Evolutionary conservation across 2,888 invertebrate species (phyloP).

Genomic region (Sarcophaga carnaria): DNA sequence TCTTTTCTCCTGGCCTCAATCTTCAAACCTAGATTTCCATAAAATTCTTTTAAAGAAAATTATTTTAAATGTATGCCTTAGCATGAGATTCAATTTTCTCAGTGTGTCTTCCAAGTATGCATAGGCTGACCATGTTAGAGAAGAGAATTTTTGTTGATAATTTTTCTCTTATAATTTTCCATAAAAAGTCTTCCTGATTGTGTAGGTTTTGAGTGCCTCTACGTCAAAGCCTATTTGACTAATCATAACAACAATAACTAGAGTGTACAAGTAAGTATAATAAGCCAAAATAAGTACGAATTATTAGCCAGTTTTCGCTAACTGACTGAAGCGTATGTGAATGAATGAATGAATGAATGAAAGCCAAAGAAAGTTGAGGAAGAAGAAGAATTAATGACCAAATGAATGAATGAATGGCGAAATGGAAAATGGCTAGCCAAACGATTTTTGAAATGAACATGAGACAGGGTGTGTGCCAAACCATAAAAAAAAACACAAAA

Average conservation of each 20-base stretch:
- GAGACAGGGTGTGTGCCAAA: conserved; percentile 78
- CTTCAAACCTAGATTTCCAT: too few species aligned
- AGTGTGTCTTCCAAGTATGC: background rate
- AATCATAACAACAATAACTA: conserved; percentile 30
- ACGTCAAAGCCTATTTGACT: conserved; percentile 27
- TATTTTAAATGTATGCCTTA: too few species aligned
- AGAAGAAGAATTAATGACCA: background rate
- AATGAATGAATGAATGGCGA: background rate
- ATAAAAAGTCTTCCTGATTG: conserved; percentile 30
- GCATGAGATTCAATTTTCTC: background rate
- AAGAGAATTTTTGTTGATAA: background rate
- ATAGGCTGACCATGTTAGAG: too few species aligned
- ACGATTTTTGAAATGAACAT: conserved; percentile 34
- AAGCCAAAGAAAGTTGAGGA: background rate
- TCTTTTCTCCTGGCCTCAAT: too few species aligned
- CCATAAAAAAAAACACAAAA: conserved; percentile 75
- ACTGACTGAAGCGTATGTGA: background rate
- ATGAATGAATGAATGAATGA: conserved; percentile 29
- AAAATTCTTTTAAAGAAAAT: too few species aligned
- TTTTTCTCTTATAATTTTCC: conserved; percentile 16
- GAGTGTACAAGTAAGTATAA: conserved; percentile 2
- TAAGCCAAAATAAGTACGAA: conserved; percentile 39
- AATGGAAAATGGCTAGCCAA: background rate
- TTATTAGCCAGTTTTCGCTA: conserved; percentile 12
- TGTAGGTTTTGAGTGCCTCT: background rate